Conservation (phyloP, 2,113 vertebrate species). For the Pogonocichla stellata region DNA sequence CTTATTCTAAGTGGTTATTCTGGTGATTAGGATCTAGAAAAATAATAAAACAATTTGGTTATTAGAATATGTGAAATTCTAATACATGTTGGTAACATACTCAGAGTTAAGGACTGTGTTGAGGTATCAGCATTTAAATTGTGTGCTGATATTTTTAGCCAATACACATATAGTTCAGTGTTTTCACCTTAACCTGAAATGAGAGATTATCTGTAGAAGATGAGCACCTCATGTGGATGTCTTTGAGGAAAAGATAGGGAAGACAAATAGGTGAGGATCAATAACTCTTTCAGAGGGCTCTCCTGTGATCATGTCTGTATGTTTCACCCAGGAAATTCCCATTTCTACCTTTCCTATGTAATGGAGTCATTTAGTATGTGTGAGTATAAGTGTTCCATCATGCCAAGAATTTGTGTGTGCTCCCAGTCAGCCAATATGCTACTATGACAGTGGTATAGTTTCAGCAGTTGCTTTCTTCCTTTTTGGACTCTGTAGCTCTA, state of each 20-base stretch:
- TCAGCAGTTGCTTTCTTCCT: background rate
- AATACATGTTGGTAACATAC: background rate
- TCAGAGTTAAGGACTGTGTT: background rate
- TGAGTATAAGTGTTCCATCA: rapidly evolving
- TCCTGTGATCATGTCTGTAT: background rate
- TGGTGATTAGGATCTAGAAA: background rate
- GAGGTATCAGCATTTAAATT: background rate
- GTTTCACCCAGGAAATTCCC: background rate
- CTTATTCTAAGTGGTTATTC: background rate
- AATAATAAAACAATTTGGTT: background rate
- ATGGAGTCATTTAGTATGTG: background rate
- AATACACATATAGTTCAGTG: background rate
- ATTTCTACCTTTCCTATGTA: background rate
- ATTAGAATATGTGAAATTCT: background rate
- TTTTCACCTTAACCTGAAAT: background rate
- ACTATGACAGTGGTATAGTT: background rate
- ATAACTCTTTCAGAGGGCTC: background rate
- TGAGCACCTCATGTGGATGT: background rate
- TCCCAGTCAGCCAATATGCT: background rate
- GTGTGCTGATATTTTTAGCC: background rate
- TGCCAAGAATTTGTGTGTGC: background rate
- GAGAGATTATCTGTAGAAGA: background rate
- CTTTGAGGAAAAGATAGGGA: background rate
- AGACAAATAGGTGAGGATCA: background rate
- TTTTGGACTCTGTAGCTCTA: background rate